Base-by-base conservation (phyloP, 1,140 invertebrate species). In the Proctacanthus coquilletti region DNA sequence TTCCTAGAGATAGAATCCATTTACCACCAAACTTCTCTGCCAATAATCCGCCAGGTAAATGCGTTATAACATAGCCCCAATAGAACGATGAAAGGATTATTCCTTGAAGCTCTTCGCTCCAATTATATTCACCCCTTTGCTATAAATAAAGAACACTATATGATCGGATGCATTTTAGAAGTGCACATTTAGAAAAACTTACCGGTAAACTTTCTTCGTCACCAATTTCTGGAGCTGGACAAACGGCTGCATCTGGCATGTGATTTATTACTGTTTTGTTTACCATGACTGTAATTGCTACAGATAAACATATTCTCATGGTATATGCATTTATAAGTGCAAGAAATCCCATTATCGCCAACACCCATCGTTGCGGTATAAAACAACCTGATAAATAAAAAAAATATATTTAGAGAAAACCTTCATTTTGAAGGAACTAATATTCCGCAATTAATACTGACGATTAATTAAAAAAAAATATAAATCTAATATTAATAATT, bases 241-340 rank as follows among this genome's bases (percentile, higher is more conserved):
- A 27, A 27, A 8, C 13, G 23, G 23, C 8, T 27, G 13, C 23
- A 9, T 27, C 8, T 9, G 23, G 23, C 8, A 27, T 27, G 23
- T 9, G 13, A 27, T 8, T 8, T 27, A 9, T 27, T 27, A 13
- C 13, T 8, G 8, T 9, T 27, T 27, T 27, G 23, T 27, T 27
- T 13, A 8, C 46, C 40, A 34, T 3, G 6, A n/a, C 48, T 48
- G 23, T 21, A 38, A 94, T 89, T 4, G 87, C 84, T 18, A 93
- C 74, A 44, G 84, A 89, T 4, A 94, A 65, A 47, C 82, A 85
- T 2, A 87, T 79, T 18, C 88, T 68, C 78, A 93, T 83, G 9
- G 84, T 79, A 54, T 92, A 93, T 1, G 88, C 80, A 52, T 84
- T 87, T n/a, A 78, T 71, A 17, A 88, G 71, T 10, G 81, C 84